Base-by-base conservation (phyloP, 1,140 invertebrate genomes). In the Drosophila prosaltans region DNA sequence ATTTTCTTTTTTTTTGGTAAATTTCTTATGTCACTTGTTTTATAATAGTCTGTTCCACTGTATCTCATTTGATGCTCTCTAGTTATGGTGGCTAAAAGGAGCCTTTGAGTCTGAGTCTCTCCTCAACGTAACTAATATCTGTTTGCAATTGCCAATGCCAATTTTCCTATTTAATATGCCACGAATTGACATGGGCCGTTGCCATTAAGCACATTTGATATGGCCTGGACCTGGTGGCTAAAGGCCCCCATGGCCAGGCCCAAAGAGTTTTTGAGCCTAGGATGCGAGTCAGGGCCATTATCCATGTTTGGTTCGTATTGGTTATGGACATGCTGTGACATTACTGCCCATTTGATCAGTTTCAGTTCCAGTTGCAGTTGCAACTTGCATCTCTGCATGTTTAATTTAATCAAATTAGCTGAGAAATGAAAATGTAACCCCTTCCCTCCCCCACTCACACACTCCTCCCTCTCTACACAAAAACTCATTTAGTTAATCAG, bases 381-480 rank as follows among this genome's bases (percentile, higher is more conserved):
- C 69, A 40, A 39, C 16, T 62, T 39, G 16, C 65, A 41, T 54
- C 61, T 65, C 68, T 65, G 41, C 54, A 32, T 65, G 83, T 77
- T 71, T 86, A 86, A 86, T 86, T 86, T 86, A 86, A 86, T 88
- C 83, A 86, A 86, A 86, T 86, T 86, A 86, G 83, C 83, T 83
- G 80, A 83, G 80, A 86, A 84, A 77, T 74, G 72, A 67, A 83
- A 55, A 58, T 55, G 66, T 51, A 26, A 24, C 26, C 7, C 21
- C 6, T 3, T 5, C 43, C 16, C 21, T n/a, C 21, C 0, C 28
- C 2, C 28, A 30, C 2, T 4, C 2, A 30, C 28, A 30, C 16
- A 16, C 16, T 16, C 16, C 16, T 16, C 16, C 16, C 16, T 16
- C 16, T 0, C 28, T 2, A 30, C 28, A 3, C 74, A 65, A 67